These are phyloP conservation scores for Monodelphis domestica DNA, from an alignment of 2,797 vertebrate genomes.

Conservation along the genomic window DNA sequence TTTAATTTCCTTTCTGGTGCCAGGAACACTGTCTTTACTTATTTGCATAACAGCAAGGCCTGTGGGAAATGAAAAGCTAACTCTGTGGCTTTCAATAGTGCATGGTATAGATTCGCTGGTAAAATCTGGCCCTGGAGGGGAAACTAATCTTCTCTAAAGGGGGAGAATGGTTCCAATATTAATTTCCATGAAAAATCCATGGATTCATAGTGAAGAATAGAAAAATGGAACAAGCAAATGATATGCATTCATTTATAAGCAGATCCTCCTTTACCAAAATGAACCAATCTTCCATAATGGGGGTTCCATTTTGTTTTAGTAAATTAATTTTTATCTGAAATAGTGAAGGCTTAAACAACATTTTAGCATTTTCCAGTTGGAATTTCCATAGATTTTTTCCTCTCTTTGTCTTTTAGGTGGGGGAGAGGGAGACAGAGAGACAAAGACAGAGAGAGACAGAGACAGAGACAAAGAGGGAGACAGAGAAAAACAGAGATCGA, in stretches of 20 bases:
- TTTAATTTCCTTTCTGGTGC: constrained; percentile 2
- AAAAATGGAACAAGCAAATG: constrained; percentile 1
- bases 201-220: constrained; percentile 57
- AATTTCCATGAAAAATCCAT: constrained; percentile 32
- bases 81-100: constrained; percentile 40
- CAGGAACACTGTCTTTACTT: background rate
- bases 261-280: background rate
- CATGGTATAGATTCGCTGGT: background rate
- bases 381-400: background rate
- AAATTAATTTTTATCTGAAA: background rate
- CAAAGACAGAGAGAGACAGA: background rate
- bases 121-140: constrained; percentile 10
- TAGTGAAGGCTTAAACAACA: background rate
- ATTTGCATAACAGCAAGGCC: constrained; percentile 28
- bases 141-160: constrained; percentile 1
- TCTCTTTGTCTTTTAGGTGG: background rate
- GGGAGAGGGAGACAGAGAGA: background rate
- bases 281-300: background rate
- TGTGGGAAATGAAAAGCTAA: constrained; percentile 13
- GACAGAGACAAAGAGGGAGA: background rate
- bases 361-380: constrained; percentile 13
- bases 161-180: constrained; percentile 42
- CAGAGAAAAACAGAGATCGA: background rate
- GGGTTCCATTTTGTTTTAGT: background rate
- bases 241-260: background rate